Base-by-base conservation (phyloP, 2,888 invertebrate genomes). In the Apocheima hispidaria region DNA sequence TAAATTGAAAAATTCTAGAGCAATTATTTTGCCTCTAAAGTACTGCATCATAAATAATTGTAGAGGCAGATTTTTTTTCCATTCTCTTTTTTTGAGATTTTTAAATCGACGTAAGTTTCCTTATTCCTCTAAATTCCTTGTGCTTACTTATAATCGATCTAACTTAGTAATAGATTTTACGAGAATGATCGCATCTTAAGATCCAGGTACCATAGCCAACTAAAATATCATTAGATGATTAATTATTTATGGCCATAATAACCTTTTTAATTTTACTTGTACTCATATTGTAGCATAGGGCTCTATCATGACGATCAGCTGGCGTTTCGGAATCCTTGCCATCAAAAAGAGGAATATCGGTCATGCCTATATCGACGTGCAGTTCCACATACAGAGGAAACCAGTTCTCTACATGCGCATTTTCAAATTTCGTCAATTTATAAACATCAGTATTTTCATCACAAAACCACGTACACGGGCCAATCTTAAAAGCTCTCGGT, bases 301-400 rank as follows among this genome's bases (percentile, higher is more conserved):
- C 68, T 66, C 70, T 79, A 60, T 87, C 85, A 40, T 84, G 72
- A 2, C 75, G 78, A 65, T 87, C 86, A 49, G 67, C 83, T 82
- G 84, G 84, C 6, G 84, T 84, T 43, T 74, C 77, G 14, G 40
- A 6, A 12, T 20, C 12, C 14, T 51, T 20, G 7, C 14, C 18
- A 1, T 40, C 51, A 20, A 9, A 5, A 6, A 1, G 12, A 30
- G 18, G 7, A 38, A 18, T 77, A 12, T 74, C 70, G 14, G 82
- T 78, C 26, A 83, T 57, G 23, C 81, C 79, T 18, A 86, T 71
- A 50, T 81, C 59, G 14, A 75, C 63, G 43, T 78, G 79, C 12
- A 84, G 44, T 71, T 85, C 81, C 14, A 87, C 46, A 64, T 75
- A 67, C 16, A 69, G 26, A 4, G 86, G 86, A 65, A 73, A 85